Evolutionary conservation across 2,113 vertebrate genomes (phyloP).

Genomic region (Axis porcinus): DNA sequence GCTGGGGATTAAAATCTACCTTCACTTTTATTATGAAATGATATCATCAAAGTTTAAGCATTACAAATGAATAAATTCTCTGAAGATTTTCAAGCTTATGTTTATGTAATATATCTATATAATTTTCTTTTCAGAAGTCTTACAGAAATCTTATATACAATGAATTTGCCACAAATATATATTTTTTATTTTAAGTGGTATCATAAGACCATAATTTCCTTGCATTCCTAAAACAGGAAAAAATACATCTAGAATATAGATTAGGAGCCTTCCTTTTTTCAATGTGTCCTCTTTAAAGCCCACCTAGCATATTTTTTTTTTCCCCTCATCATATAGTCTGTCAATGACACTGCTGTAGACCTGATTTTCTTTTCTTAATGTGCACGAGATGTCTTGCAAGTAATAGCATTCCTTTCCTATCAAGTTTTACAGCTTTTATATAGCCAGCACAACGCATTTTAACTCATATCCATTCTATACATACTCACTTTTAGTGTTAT

Average conservation of each 20-base stretch:
- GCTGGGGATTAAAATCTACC: slow-evolving; percentile 64
- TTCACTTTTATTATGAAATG: slow-evolving; percentile 74
- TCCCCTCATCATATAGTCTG: slow-evolving; percentile 58
- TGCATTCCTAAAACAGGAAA: slow-evolving; percentile 52
- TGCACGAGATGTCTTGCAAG: slow-evolving; percentile 72
- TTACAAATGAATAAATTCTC: slow-evolving; percentile 70
- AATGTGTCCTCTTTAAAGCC: slow-evolving; percentile 54
- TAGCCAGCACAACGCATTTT: slow-evolving; percentile 74
- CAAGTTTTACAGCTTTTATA: slow-evolving; percentile 83
- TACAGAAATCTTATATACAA: background rate
- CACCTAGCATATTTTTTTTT: slow-evolving; percentile 2
- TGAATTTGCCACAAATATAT: background rate
- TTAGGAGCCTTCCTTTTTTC: slow-evolving; percentile 34
- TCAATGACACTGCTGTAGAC: slow-evolving; percentile 64
- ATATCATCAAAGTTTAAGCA: slow-evolving; percentile 69
- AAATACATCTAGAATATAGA: slow-evolving; percentile 40
- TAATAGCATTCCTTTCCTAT: slow-evolving; percentile 76
- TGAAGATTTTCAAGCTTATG: slow-evolving; percentile 55
- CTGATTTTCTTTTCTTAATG: slow-evolving; percentile 49
- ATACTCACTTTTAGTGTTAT: slow-evolving; percentile 74
- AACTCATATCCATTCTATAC: slow-evolving; percentile 80
- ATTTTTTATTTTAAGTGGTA: background rate
- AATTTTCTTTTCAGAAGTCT: slow-evolving; percentile 3
- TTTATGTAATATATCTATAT: background rate
- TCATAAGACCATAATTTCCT: slow-evolving; percentile 26